These are phyloP conservation scores for Salvator merianae DNA, from an alignment of 2,113 vertebrate species.

Conservation along the genomic window DNA sequence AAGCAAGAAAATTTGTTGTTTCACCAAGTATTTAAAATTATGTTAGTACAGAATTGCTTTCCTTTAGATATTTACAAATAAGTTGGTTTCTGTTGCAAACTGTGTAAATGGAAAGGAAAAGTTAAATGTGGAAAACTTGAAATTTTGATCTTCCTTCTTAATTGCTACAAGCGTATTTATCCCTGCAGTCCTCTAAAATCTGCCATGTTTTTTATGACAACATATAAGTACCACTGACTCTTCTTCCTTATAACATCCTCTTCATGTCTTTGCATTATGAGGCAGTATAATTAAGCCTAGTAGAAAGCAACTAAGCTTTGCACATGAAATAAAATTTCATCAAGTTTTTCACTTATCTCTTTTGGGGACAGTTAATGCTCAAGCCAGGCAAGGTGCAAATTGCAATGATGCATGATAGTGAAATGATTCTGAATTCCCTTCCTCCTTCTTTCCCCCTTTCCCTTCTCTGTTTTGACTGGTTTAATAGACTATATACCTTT, in stretches of 20 bases:
- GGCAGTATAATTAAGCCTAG: slow-evolving; percentile 6
- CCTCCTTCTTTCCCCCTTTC: neutral
- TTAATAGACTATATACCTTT: neutral
- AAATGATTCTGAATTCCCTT: neutral
- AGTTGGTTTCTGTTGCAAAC: too few relatives aligned
- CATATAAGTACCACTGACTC: too few relatives aligned
- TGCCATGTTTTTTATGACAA: too few relatives aligned
- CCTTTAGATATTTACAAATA: too few relatives aligned
- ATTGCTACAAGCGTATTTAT: too few relatives aligned
- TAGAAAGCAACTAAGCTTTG: neutral
- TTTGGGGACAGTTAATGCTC: neutral
- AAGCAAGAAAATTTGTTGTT: neutral
- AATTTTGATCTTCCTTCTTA: too few relatives aligned
- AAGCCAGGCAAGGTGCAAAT: slow-evolving; percentile 8
- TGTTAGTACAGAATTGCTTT: too few relatives aligned
- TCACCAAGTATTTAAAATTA: too few relatives aligned
- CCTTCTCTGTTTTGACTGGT: neutral
- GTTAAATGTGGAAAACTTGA: too few relatives aligned
- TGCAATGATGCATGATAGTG: slow-evolving; percentile 4
- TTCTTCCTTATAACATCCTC: neutral
- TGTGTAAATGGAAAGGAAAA: too few relatives aligned
- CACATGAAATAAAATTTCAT: neutral
- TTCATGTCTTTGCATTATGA: neutral
- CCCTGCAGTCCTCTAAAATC: too few relatives aligned
- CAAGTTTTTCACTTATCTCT: neutral